These are phyloP conservation scores for Chondrilla cf. caribensis DNA, from an alignment of 37 sponge, comb jelly and placozoan species.

Conservation along the genomic window DNA sequence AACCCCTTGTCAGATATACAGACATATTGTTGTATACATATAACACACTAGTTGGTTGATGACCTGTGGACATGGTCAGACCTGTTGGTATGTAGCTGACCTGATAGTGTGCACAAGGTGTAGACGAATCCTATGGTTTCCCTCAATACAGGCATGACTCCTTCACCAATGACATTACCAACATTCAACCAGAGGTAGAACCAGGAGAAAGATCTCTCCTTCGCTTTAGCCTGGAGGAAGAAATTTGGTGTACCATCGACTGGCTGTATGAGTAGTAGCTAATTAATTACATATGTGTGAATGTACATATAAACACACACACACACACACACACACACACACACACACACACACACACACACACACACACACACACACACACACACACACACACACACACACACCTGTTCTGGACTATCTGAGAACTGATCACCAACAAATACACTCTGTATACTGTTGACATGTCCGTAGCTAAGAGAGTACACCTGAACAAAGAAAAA, in stretches of 20 bases:
- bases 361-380: too few relatives aligned
- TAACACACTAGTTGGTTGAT: too few relatives aligned
- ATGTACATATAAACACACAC: too few relatives aligned
- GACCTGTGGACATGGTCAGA: too few relatives aligned
- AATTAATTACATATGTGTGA: too few relatives aligned
- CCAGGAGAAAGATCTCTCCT: slow-evolving; percentile 64
- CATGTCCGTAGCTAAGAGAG: slow-evolving; percentile 60
- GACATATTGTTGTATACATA: too few relatives aligned
- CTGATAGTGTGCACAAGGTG: slow-evolving; percentile 13
- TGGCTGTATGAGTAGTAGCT: too few relatives aligned
- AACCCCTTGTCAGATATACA: too few relatives aligned
- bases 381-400: background rate
- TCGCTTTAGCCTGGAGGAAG: slow-evolving; percentile 31
- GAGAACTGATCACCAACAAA: slow-evolving; percentile 73
- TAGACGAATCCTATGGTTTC: slow-evolving; percentile 49
- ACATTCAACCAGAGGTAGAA: slow-evolving; percentile 63
- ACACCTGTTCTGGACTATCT: slow-evolving; percentile 42
- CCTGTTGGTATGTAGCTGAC: too few relatives aligned
- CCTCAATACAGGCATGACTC: slow-evolving; percentile 53
- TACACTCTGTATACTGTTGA: slow-evolving; percentile 67
- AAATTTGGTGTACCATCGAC: too few relatives aligned
- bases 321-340: too few relatives aligned
- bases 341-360: too few relatives aligned
- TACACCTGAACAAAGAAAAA: slow-evolving; percentile 28
- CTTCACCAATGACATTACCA: slow-evolving; percentile 46